Evolutionary conservation across 2,797 vertebrate genomes (phyloP).

Genomic region (Channallabes apus): DNA sequence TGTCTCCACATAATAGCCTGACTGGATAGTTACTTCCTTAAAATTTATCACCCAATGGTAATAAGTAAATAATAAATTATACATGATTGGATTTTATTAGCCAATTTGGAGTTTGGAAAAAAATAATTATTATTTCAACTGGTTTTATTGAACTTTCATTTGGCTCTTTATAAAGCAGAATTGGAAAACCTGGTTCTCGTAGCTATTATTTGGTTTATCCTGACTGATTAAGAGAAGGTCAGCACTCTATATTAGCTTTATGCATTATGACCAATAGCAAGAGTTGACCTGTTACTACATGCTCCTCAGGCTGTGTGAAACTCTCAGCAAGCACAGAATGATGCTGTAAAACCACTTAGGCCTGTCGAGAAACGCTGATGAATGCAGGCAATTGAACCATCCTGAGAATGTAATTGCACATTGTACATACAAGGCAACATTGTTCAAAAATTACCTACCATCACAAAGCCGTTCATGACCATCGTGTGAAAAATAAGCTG

Average conservation of each 20-base stretch:
- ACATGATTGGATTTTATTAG: background rate
- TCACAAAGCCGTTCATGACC: slow-evolving; percentile 23
- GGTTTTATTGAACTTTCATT: background rate
- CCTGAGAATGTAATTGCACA: slow-evolving; percentile 22
- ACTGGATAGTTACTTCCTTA: background rate
- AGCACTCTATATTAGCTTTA: background rate
- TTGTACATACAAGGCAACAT: background rate
- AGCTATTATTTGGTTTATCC: slow-evolving; percentile 2
- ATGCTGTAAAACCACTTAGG: background rate
- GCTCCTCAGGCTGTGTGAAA: background rate
- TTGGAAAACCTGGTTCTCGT: background rate
- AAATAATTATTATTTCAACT: background rate
- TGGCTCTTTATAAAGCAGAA: background rate
- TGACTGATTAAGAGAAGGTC: background rate
- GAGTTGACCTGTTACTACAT: background rate
- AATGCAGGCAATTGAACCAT: slow-evolving; percentile 5
- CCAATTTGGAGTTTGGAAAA: background rate
- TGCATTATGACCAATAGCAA: background rate
- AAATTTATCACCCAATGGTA: background rate
- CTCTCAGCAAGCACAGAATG: background rate
- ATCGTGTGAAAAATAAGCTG: slow-evolving; percentile 26
- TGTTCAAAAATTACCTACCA: slow-evolving; percentile 28
- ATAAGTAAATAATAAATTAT: background rate
- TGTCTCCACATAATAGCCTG: background rate
- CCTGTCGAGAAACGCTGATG: slow-evolving; percentile 20